Evolutionary conservation across 1,140 invertebrate species (phyloP), one percentile per base, ranked within the genome.

Genomic region (Pseudobourletiella spinata): DNA sequence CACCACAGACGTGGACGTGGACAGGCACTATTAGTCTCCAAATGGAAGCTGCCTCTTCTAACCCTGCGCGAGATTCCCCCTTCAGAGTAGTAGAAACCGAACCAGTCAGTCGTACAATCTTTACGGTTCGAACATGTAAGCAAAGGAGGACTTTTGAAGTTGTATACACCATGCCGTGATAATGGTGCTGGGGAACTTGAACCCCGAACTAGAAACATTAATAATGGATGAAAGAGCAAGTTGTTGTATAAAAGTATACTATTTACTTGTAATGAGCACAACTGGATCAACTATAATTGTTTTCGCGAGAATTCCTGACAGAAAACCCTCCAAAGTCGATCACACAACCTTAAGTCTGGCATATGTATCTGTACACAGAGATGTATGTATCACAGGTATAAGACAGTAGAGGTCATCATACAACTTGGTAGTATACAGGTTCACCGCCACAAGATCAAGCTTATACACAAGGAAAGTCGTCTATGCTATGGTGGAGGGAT

Each of bases 221-320:
- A n/a, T 8, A n/a, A 39, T 39, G 32, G n/a, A 48, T 48, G 44
- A 48, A 48, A 48, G 44, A 48, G 44, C 44, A 48, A 48, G 44
- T 39, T 39, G n/a, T 39, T 39, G n/a, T 39, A n/a, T 11, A 8
- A 11, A 39, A 39, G 32, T 39, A 39, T 39, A 39, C 8, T 39
- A 39, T 39, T 39, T 39, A 39, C n/a, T 39, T 39, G 6, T 15
- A 48, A 48, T 15, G 20, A 48, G 20, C 22, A 22, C 44, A 48
- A 48, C 44, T 48, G 44, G 44, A 48, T 48, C 44, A 48, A 15
- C 44, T 39, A 11, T 39, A 39, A 39, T n/a, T 11, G n/a, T 8
- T 39, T 39, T 39, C 8, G 32, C n/a, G 32, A 11, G 8, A n/a
- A 39, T 39, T 39, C 32, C n/a, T n/a, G 32, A 39, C 32, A 11